Conservation (phyloP, 2,113 vertebrate genomes). For the Motacilla tschutschensis region DNA sequence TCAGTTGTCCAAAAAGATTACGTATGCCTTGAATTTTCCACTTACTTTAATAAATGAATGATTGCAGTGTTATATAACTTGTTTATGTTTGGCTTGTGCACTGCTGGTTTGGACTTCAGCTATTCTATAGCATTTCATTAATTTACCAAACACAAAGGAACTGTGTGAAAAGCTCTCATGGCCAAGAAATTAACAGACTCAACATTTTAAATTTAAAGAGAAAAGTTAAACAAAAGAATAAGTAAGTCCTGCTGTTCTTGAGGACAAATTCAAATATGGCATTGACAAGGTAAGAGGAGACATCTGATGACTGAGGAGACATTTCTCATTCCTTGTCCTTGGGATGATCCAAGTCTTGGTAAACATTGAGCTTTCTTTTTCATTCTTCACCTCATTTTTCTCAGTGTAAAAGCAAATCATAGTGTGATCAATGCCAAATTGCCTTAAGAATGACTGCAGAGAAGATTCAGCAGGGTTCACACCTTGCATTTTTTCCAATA, state of each 20-base stretch:
- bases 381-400: neutral
- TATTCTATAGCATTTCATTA: neutral
- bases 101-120: neutral
- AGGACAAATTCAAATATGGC: neutral
- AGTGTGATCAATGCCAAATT: neutral
- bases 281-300: neutral
- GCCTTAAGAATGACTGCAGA: neutral
- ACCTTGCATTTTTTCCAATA: neutral
- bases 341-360: neutral
- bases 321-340: neutral
- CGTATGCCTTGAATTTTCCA: slow-evolving; percentile 29
- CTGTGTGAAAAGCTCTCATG: neutral
- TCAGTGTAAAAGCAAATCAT: neutral
- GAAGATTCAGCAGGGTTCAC: neutral
- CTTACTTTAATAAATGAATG: slow-evolving; percentile 42
- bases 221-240: neutral
- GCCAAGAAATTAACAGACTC: neutral
- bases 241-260: neutral
- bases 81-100: slow-evolving; percentile 40
- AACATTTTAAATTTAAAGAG: neutral
- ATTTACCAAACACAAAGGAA: slow-evolving; percentile 4
- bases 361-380: slow-evolving; percentile 24
- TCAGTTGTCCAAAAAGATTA: slow-evolving; percentile 61
- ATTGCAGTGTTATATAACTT: slow-evolving; percentile 56
- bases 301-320: neutral